These are phyloP conservation scores for Mnemiopsis leidyi DNA, from an alignment of 37 sponge, comb jelly and placozoan genomes.

Conservation along the genomic window DNA sequence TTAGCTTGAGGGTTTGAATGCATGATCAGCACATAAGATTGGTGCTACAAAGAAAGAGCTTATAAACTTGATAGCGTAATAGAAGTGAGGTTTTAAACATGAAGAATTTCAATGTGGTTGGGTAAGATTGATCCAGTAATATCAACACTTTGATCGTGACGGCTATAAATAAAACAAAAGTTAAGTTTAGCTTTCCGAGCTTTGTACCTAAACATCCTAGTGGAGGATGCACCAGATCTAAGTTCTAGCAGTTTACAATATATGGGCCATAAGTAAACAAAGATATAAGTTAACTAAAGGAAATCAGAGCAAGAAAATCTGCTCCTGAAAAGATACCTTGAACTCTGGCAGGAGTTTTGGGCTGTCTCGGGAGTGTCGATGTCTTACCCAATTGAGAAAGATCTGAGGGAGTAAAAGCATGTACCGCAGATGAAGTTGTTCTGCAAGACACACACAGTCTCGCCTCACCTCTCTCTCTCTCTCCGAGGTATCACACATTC, in stretches of 20 bases:
- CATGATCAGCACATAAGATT: neutral
- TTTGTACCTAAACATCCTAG: too few species aligned
- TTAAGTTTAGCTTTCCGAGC: too few species aligned
- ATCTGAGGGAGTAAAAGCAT: neutral
- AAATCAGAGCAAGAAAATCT: neutral
- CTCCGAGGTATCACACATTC: neutral
- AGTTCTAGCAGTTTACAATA: too few species aligned
- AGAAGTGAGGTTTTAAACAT: neutral
- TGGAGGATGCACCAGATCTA: too few species aligned
- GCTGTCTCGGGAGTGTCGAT: constrained; percentile 1
- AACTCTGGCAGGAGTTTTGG: constrained; percentile 39
- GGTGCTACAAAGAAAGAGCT: neutral
- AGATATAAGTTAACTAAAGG: too few species aligned
- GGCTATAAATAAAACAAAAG: neutral
- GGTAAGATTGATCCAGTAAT: neutral
- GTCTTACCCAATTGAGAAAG: constrained; percentile 31
- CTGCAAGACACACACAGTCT: neutral
- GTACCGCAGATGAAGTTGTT: neutral
- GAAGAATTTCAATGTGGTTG: neutral
- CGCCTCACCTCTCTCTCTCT: neutral
- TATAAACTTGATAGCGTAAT: neutral
- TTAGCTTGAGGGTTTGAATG: neutral
- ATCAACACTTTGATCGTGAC: too few species aligned
- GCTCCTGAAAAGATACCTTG: constrained; percentile 12
- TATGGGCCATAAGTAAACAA: too few species aligned